Evolutionary conservation across 2,888 invertebrate species (phyloP).

Genomic region (Nezara viridula): DNA sequence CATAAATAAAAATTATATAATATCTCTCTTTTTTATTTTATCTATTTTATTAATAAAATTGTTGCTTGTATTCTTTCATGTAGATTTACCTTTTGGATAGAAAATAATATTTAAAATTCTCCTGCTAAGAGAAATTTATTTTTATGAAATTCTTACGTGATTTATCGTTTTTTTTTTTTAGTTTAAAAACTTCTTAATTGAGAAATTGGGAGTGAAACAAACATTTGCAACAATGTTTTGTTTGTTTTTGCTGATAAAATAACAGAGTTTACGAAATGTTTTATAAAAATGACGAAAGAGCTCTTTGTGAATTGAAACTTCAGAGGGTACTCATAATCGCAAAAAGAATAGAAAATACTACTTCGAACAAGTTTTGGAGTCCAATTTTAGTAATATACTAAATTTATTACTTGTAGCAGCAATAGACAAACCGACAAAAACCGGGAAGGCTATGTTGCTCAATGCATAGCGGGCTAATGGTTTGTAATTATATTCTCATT

Average conservation of each 20-base stretch:
- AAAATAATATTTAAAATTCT: no score
- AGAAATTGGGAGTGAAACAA: no score
- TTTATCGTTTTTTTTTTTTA: no score
- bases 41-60: no score
- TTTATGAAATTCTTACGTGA: no score
- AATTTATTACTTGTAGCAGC: not conserved
- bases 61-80: no score
- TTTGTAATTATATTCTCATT: conserved; percentile 26
- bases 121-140: no score
- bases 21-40: no score
- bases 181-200: no score
- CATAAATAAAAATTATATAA: no score
- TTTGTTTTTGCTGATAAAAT: not conserved
- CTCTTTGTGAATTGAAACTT: not conserved
- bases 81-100: no score
- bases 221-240: not conserved
- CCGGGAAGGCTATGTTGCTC: not conserved
- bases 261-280: not conserved
- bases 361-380: not conserved
- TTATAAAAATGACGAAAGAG: not conserved
- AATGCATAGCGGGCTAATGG: conserved; percentile 5
- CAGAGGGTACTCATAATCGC: not conserved
- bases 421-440: not conserved
- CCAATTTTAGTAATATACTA: not conserved
- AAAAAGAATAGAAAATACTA: not conserved